Base-by-base conservation (phyloP, 1,140 invertebrate genomes). In the Pseudomyrmex gracilis region DNA sequence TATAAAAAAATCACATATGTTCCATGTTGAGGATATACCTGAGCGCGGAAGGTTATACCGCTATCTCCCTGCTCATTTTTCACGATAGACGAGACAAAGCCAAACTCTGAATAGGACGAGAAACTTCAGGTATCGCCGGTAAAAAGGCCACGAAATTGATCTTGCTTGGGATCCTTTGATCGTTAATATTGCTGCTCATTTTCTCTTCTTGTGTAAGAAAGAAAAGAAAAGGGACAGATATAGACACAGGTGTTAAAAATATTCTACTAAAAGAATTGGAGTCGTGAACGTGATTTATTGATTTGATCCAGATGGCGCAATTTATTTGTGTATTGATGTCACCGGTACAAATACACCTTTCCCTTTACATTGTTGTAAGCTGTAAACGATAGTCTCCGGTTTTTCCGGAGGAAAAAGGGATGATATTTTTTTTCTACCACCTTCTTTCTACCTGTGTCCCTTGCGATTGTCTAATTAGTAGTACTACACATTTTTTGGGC, bases 311-410 rank as follows among this genome's bases (percentile, higher is more conserved):
- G 88, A 73, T 90, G 90, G 82, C 53, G 53, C 43, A 82, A 58
- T 61, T 67, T 78, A 70, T 84, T 84, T 90, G 73, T 84, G 49
- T 70, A 83, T 34, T 77, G 68, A 77, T 91, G 88, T 89, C 88
- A 91, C 83, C 73, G 88, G 87, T 90, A 91, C 73, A 91, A 91
- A 91, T 91, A 91, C 83, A 86, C 64, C 63, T 82, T 70, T n/a
- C 82, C 10, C 10, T 22, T 49, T 49, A 64, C 84, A 90, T 90
- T 91, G 89, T 89, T 78, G 15, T 77, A 66, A 51, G 17, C 47
- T 87, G 85, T 88, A 89, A 90, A 68, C 86, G 89, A 92, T 89
- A 90, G 71, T 73, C 74, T 63, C 60, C 12, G 58, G 20, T 82
- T 15, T 68, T 64, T 64, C 9, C 10, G 64, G 84, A 66, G 66